These are phyloP conservation scores for Gambusia holbrooki DNA, from an alignment of 2,113 vertebrate genomes.

Conservation along the genomic window DNA sequence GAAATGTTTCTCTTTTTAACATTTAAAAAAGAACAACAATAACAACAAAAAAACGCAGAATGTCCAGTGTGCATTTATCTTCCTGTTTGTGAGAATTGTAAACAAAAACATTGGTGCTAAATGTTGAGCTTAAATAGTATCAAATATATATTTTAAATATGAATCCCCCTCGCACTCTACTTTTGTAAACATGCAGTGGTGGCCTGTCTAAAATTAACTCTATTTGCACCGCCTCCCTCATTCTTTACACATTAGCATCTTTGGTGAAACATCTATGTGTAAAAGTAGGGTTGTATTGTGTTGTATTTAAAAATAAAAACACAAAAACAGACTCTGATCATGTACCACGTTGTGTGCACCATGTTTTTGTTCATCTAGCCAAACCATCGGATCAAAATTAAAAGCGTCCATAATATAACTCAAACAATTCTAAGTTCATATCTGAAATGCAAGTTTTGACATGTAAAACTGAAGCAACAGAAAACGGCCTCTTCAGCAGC, in stretches of 20 bases:
- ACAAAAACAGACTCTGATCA: too few relatives aligned
- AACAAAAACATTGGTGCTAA: neutral
- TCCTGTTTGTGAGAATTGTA: neutral
- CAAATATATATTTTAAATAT: neutral
- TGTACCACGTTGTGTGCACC: neutral
- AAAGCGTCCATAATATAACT: neutral
- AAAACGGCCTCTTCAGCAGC: neutral
- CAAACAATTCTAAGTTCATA: neutral
- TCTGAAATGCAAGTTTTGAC: slow-evolving; percentile 1
- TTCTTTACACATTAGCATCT: too few relatives aligned
- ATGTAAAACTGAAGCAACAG: neutral
- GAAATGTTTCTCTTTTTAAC: neutral
- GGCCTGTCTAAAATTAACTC: too few relatives aligned
- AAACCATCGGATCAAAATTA: neutral
- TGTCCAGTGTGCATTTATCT: neutral
- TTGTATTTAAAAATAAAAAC: too few relatives aligned
- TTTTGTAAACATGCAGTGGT: too few relatives aligned
- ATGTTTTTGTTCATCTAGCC: neutral
- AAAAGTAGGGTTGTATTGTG: too few relatives aligned
- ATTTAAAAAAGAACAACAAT: too few relatives aligned
- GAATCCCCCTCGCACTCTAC: neutral
- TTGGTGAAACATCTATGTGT: too few relatives aligned
- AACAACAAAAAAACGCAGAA: too few relatives aligned
- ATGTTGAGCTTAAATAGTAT: neutral
- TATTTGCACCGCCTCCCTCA: too few relatives aligned